Evolutionary conservation across 2,113 vertebrate genomes (phyloP).

Genomic region (Illadopsis cleaveri): DNA sequence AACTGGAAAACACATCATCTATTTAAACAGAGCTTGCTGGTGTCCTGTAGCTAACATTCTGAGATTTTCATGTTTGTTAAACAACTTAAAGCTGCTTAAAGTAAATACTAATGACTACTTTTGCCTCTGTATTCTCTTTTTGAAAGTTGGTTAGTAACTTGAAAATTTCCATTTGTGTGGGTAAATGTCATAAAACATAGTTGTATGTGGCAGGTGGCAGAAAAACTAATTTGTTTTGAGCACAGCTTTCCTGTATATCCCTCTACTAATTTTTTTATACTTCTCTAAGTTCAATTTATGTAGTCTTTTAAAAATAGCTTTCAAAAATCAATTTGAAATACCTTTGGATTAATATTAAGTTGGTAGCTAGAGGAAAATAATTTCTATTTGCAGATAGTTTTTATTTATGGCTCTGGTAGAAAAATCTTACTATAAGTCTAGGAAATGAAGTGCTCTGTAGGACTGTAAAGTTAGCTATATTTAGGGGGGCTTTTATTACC

Average conservation of each 20-base stretch:
- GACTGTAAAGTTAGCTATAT: constrained; percentile 10
- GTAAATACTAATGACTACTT: constrained; percentile 54
- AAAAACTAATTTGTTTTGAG: constrained; percentile 21
- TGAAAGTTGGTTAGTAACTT: constrained; percentile 64
- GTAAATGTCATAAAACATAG: constrained; percentile 38
- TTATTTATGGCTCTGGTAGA: constrained; percentile 23
- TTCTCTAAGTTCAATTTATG: background rate
- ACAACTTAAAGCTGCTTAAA: constrained; percentile 68
- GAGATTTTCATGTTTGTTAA: constrained; percentile 43
- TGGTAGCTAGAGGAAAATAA: constrained; percentile 60
- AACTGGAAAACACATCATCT: constrained; percentile 33
- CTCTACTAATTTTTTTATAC: constrained; percentile 1
- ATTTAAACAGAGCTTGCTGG: constrained; percentile 58
- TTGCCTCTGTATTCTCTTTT: constrained; percentile 63
- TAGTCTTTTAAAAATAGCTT: background rate
- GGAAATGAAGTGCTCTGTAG: constrained; percentile 51
- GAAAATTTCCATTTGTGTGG: constrained; percentile 60
- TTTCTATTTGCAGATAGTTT: constrained; percentile 24
- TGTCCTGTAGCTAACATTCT: constrained; percentile 62
- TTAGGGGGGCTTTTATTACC: constrained; percentile 12
- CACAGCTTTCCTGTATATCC: constrained; percentile 36
- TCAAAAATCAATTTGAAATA: background rate
- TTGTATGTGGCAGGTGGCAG: constrained; percentile 40
- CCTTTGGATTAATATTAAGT: constrained; percentile 35
- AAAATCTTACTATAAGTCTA: constrained; percentile 45